Evolutionary conservation across 2,888 invertebrate genomes (phyloP).

Genomic region (Chalcosyrphus nemorum): DNA sequence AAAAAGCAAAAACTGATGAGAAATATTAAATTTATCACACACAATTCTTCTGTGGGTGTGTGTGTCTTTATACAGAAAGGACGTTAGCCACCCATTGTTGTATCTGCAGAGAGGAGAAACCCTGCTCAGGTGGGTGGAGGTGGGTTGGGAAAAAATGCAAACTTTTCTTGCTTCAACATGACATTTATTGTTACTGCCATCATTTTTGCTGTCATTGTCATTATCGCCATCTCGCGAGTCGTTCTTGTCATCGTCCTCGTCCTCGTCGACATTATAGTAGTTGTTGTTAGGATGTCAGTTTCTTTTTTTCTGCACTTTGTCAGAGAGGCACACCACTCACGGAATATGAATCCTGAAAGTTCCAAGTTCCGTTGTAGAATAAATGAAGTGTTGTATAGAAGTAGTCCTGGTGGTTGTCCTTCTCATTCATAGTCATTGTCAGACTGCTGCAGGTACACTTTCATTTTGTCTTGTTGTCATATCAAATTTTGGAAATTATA

Average conservation of each 20-base stretch:
- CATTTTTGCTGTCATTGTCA: conserved; percentile 73
- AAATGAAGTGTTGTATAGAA: conserved; percentile 40
- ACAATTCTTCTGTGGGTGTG: not conserved
- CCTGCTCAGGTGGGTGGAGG: conserved; percentile 5
- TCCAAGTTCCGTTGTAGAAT: conserved; percentile 16
- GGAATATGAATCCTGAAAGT: conserved; percentile 53
- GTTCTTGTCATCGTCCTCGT: conserved; percentile 76
- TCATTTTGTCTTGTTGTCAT: conserved; percentile 39
- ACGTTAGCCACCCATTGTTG: conserved; percentile 59
- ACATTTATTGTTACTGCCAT: conserved; percentile 80
- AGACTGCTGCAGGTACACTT: conserved; percentile 33
- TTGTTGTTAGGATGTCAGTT: conserved; percentile 48
- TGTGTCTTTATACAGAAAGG: conserved; percentile 26
- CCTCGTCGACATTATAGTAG: conserved; percentile 31
- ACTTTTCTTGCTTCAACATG: conserved; percentile 77
- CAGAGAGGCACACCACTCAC: conserved; percentile 29
- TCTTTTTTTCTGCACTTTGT: conserved; percentile 49
- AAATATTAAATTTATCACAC: conserved; percentile 67
- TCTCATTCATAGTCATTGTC: conserved; percentile 23
- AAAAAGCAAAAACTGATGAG: conserved; percentile 2
- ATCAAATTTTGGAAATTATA: conserved; percentile 62
- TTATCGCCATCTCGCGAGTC: conserved; percentile 73
- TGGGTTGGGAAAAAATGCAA: conserved; percentile 66
- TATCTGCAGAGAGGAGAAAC: not conserved
- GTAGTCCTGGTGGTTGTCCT: conserved; percentile 23